phyloP scores from a whole-genome alignment of 2,888 invertebrate species.

The Cerceris rybyensis region DNA sequence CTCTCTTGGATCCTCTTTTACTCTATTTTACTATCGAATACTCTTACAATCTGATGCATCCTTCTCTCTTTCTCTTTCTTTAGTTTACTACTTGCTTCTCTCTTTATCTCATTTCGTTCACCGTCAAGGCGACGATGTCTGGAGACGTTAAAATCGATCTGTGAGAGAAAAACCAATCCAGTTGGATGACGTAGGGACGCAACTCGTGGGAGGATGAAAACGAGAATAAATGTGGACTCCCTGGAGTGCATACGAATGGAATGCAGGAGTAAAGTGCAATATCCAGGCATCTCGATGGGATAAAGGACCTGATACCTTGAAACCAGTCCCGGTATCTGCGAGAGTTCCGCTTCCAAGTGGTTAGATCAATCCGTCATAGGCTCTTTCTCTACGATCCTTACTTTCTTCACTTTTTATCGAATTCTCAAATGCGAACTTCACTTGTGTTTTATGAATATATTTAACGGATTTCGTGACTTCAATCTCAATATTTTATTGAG shows the following conservation, averaged over 20 bases:
- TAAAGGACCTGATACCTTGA: conserved; percentile 1
- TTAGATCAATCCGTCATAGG: not conserved
- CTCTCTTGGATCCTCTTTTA: too few species aligned
- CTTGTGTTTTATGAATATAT: too few species aligned
- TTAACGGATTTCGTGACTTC: too few species aligned
- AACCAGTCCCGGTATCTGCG: not conserved
- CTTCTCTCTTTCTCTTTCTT: not conserved
- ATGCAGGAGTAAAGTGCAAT: conserved; percentile 1
- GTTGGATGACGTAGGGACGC: conserved; percentile 5
- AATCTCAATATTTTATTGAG: too few species aligned
- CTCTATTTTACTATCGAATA: too few species aligned
- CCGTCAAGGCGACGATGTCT: not conserved
- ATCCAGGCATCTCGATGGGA: conserved; percentile 17
- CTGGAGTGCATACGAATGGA: conserved; percentile 27
- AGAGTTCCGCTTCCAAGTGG: not conserved
- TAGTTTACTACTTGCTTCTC: not conserved
- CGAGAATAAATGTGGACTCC: conserved; percentile 35
- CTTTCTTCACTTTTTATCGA: not conserved
- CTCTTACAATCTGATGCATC: not conserved
- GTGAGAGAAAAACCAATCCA: conserved; percentile 4
- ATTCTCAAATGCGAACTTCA: not conserved
- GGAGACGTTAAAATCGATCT: conserved; percentile 9
- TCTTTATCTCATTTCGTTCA: not conserved
- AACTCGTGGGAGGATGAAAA: conserved; percentile 19
- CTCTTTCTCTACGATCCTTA: not conserved